phyloP scores from a whole-genome alignment of 2,888 invertebrate genomes.

The Gortyna flavago region DNA sequence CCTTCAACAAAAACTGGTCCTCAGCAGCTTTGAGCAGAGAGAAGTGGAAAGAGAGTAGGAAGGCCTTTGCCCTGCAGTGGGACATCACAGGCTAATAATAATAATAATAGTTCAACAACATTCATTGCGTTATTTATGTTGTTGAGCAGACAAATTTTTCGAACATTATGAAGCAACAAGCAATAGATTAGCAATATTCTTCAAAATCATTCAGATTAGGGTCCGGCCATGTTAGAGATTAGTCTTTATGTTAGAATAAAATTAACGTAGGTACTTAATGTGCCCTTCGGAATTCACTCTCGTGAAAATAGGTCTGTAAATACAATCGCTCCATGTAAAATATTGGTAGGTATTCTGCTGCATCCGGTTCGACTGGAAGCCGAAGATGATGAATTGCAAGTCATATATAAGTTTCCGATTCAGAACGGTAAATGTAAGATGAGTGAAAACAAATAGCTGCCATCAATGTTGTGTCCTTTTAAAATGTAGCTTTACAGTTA shows the following conservation, averaged over 20 bases:
- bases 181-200: too few relatives aligned
- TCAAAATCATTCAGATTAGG: too few relatives aligned
- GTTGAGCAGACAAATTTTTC: too few relatives aligned
- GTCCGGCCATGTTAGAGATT: not conserved
- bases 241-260: not conserved
- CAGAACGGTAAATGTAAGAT: not conserved
- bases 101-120: not conserved
- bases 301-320: not conserved
- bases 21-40: too few relatives aligned
- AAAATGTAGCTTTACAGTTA: too few relatives aligned
- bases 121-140: not conserved
- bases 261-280: not conserved
- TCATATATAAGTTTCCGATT: not conserved
- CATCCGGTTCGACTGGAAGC: not conserved
- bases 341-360: not conserved
- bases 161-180: too few relatives aligned
- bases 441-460: too few relatives aligned
- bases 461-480: too few relatives aligned
- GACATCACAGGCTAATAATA: too few relatives aligned
- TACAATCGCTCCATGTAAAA: not conserved
- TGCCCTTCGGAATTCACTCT: not conserved
- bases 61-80: too few relatives aligned
- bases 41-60: too few relatives aligned
- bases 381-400: not conserved
- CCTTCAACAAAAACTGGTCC: too few relatives aligned